Evolutionary conservation across 1,140 invertebrate genomes (phyloP), one percentile per base, ranked within the genome.

Genomic region (Planococcus citri): DNA sequence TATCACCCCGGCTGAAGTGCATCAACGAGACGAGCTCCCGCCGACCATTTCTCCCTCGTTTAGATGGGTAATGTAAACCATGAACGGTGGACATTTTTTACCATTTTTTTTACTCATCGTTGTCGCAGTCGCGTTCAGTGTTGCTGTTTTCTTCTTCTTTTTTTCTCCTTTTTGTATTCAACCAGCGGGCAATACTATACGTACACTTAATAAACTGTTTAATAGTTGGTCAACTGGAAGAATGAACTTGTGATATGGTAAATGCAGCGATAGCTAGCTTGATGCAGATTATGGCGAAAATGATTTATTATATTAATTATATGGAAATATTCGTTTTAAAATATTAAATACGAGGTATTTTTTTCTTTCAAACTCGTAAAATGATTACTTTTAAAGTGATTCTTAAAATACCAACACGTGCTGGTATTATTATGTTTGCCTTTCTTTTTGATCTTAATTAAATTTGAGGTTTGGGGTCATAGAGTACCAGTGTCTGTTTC

Each of bases 281-380:
- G 6, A n/a, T 22, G 8, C 22, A 64, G 60, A 64, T 64, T 64
- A 64, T 64, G n/a, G 3, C 60, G 9, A 25, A 64, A 64, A 64
- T 64, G 60, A 64, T 64, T 64, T 64, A 64, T 64, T 25, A 17
- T 64, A 10, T 64, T 64, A 64, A 64, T 64, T 64, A 64, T 64
- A 64, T 64, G 60, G 60, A 64, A 64, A 64, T 64, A 27, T 27
- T 64, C 22, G 60, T 22, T 64, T 64, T 25, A 64, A 64, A 64
- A 64, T 64, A 64, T 64, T 64, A 25, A 64, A 64, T 64, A 64
- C 60, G n/a, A n/a, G n/a, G n/a, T n/a, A n/a, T n/a, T n/a, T n/a
- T n/a, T n/a, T 64, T 25, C 25, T 64, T 25, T 27, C 17, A 9
- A 2, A 24, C 17, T 27, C 22, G 60, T 64, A 64, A n/a, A 64